phyloP scores from a whole-genome alignment of 2,113 vertebrate species.

The Notarius lentiginosus region DNA sequence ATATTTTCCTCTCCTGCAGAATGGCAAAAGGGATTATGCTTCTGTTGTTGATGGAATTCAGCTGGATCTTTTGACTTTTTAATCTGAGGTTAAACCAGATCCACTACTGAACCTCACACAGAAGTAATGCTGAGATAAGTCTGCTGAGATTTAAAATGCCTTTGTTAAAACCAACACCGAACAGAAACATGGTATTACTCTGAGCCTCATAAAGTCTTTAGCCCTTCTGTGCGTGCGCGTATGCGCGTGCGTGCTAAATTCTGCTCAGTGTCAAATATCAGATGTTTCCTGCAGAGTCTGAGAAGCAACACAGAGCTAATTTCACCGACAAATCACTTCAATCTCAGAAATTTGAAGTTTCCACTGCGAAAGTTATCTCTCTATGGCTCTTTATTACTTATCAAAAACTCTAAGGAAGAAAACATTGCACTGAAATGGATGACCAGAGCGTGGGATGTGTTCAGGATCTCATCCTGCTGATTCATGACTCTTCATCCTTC shows the following conservation, averaged over 20 bases:
- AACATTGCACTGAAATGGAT: neutral
- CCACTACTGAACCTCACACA: neutral
- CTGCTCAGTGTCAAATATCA: slow-evolving; percentile 50
- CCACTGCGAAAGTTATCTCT: slow-evolving; percentile 1
- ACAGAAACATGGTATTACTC: neutral
- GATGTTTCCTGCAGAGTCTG: slow-evolving; percentile 12
- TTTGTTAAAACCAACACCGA: neutral
- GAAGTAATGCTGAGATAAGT: neutral
- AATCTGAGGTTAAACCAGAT: neutral
- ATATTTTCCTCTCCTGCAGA: neutral
- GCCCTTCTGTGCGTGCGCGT: slow-evolving; percentile 5
- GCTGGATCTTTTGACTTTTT: neutral
- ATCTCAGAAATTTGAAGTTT: slow-evolving; percentile 20
- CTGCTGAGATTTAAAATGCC: neutral
- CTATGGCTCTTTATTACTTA: neutral
- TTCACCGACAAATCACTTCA: slow-evolving; percentile 35
- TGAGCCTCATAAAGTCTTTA: slow-evolving; percentile 18
- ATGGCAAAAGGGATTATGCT: neutral
- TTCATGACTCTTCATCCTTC: neutral
- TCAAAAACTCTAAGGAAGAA: slow-evolving; percentile 7
- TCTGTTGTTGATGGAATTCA: slow-evolving; percentile 1
- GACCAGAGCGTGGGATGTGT: neutral
- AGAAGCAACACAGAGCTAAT: slow-evolving; percentile 21
- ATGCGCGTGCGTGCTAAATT: slow-evolving; percentile 22
- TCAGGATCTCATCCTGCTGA: slow-evolving; percentile 11